Base-by-base conservation (phyloP, 2,797 vertebrate species). In the Falco peregrinus region DNA sequence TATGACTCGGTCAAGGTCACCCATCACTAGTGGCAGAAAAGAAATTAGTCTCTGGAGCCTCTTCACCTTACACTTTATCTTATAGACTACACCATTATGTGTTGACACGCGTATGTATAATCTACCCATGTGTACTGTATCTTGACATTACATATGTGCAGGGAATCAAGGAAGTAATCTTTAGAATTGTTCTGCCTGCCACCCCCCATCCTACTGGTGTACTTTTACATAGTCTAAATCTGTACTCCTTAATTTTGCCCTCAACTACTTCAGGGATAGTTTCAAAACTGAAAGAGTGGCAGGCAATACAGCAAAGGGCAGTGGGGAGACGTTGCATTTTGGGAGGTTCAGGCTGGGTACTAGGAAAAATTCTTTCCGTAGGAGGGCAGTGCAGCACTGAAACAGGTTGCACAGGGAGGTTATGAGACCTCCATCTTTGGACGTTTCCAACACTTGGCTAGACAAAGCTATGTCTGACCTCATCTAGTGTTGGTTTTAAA, bases 181-280 rank as follows among this genome's bases (percentile, higher is more conserved):
- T 50, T 10, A 8, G 2, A 29, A 19, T 24, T 63, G 1, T 22
- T 84, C 10, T 64, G 12, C 37, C 19, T 81, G 12, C 11, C 41
- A 78, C 5, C 5, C 5, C 3, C 4, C 3, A 60, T 22, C 7
- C 16, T 79, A 9, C 13, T 19, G 3, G 9, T 19, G 6, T 11
- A 33, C 3, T 67, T 90, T 45, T 37, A 41, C 14, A 13, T 1
- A 35, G 24, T 43, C 15, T 54, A 24, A 33, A 51, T 54, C 11
- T 43, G 10, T 47, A 12, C 3, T 43, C 7, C 5, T 31, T 59
- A 39, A 35, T 68, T 87, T 90, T 84, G 2, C 12, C 31, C 6
- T 59, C 37, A 60, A 0, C 0, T 28, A 9, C 11, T 53, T 60
- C 13, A 68, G 6, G 3, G 6, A 22, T 17, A 33, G 3, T 70